Evolutionary conservation across 2,888 invertebrate species (phyloP), one percentile per base, ranked within the genome.

Genomic region (Drosophila koepferae): DNA sequence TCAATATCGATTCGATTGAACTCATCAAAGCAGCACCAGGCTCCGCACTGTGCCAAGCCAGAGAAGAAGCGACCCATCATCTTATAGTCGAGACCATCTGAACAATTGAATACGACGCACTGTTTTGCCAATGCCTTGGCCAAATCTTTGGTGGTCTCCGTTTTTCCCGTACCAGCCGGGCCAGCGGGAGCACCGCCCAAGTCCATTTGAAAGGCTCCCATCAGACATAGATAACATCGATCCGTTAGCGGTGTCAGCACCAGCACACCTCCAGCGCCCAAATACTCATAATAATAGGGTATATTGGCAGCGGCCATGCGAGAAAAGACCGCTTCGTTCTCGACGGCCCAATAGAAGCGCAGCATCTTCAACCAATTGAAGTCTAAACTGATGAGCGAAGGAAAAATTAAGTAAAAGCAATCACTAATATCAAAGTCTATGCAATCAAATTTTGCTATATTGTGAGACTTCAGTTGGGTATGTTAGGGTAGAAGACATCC

Each of bases 351-450:
- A 91, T 98, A 98, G 92, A 98, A 98, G 1, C 98, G 95, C 69
- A 98, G 94, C 94, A 97, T 97, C 93, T 98, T 98, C 67, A 97
- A 93, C 98, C 98, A 98, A 89, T 98, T 97, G 91, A 98, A 98
- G 91, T 95, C 96, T 68, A 93, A 92, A 44, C 96, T 96, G 49
- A 8, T 20, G 20, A 16, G 18, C 40, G 23, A 9, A 12, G 9
- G 1, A 12, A 34, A 34, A 49, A 18, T 12, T 12, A 49, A 6
- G 7, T 18, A 12, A 20, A 4, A 14, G 5, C 6, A 38, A 38
- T 28, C 28, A 28, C 28, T 28, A 28, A 28, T 28, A 28, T 28
- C 6, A 6, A 28, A 28, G 28, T 28, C 28, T 28, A 6, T 28
- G 28, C 28, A 28, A 28, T 28, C 6, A 28, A 28, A 0, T 28